Percentiles rank a stretch among this genome's conserved stretches.
These are phyloP conservation scores for Callosobruchus maculatus DNA, from an alignment of 2,888 invertebrate genomes.

Conservation along the genomic window DNA sequence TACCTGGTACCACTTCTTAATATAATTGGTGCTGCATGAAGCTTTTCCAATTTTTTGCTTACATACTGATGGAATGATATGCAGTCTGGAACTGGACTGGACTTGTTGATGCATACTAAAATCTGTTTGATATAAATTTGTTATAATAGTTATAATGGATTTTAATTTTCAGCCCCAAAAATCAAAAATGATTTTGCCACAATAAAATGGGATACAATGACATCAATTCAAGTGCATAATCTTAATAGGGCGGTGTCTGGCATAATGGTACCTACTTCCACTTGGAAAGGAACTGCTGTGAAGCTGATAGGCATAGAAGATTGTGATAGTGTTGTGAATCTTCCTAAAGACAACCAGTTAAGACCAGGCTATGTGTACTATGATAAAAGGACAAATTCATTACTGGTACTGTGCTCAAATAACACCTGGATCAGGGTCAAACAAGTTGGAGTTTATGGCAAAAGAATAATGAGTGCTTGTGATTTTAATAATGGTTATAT, in stretches of 20 bases:
- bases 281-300: conserved; percentile 57
- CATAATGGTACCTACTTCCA: conserved; percentile 60
- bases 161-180: conserved; percentile 63
- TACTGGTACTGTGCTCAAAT: conserved; percentile 66
- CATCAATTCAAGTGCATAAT: conserved; percentile 64
- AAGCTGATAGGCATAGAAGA: conserved; percentile 57
- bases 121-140: no score
- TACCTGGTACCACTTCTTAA: no score
- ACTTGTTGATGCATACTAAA: no score
- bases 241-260: conserved; percentile 67
- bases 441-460: conserved; percentile 63
- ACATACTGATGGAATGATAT: no score
- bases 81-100: no score
- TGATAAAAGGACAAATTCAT: conserved; percentile 54
- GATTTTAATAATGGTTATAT: conserved; percentile 89
- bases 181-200: conserved; percentile 58
- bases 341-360: conserved; percentile 4
- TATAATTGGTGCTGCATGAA: no score
- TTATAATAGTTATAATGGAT: background rate
- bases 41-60: no score
- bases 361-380: conserved; percentile 60
- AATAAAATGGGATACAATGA: conserved; percentile 65
- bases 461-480: conserved; percentile 67
- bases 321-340: conserved; percentile 11
- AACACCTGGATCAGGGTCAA: conserved; percentile 62